Evolutionary conservation across 2,888 invertebrate genomes (phyloP), one percentile per base, ranked within the genome.

Genomic region (Zaprionus obscuricornis): DNA sequence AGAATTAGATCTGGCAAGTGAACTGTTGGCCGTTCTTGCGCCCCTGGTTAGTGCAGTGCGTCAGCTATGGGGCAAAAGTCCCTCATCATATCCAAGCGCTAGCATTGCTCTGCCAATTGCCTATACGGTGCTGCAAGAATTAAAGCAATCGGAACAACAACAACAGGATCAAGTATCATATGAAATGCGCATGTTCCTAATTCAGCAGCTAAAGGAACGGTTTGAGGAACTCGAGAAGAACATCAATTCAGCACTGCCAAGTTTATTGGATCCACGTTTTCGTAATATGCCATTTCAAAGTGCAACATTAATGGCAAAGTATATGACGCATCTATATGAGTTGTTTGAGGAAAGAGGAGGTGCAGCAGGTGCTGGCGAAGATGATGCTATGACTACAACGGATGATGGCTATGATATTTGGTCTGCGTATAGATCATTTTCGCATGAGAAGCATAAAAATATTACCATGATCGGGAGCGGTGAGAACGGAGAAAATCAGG

Each of bases 261-360:
- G 47, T 24, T 17, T 74, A 3, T n/a, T 74, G 16, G 74, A 76
- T 49, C 74, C 74, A 0, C 73, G 74, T 1, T 74, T 73, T 17
- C 76, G 76, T 0, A 74, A 70, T 14, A 64, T 64, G 54, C 74
- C 74, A 0, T 74, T 74, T 2, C 50, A 75, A 27, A 72, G 17
- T 20, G 33, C 37, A 1, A 3, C 52, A 1, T 6, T 70, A 26
- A 26, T 73, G 14, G 52, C 52, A 10, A 73, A 73, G 39, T 76
- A 74, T 43, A 66, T 70, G 70, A 55, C 60, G 1, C 52, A 62
- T 8, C 26, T 74, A 3, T 73, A 68, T n/a, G 62, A 59, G 2
- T 47, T 66, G 0, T 55, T 39, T 11, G 54, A 55, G 11, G 71
- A 60, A 10, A 59, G 36, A 5, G 42, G 14, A 0, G 66, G 45